phyloP scores from a whole-genome alignment of 2,113 vertebrate species.

The Mus spicilegus region DNA sequence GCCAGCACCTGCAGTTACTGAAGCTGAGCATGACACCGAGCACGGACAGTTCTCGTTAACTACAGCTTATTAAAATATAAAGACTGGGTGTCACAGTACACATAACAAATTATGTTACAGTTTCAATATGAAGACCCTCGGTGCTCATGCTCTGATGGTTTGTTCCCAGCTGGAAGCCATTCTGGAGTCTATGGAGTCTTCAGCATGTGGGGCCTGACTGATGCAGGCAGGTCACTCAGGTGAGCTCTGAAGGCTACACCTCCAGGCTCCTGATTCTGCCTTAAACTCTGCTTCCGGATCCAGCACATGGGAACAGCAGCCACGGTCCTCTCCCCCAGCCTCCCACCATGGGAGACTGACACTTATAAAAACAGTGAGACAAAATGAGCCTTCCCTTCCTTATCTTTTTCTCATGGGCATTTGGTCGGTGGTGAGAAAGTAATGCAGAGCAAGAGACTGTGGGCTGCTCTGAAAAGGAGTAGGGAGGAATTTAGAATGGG shows the following conservation, averaged over 20 bases:
- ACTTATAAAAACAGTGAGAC: not conserved
- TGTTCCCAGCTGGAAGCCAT: not conserved
- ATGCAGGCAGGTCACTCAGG: not conserved
- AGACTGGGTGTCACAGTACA: not conserved
- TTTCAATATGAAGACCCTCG: not conserved
- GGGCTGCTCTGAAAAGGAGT: not conserved
- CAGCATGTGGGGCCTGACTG: not conserved
- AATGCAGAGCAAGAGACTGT: not conserved
- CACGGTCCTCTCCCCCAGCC: not conserved
- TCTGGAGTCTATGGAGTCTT: not conserved
- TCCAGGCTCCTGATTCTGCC: not conserved
- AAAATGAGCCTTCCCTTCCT: not conserved
- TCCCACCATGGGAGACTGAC: not conserved
- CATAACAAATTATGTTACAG: not conserved
- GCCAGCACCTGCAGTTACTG: not conserved
- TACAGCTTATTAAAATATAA: slow-evolving; percentile 20
- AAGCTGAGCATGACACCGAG: not conserved
- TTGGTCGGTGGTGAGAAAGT: not conserved
- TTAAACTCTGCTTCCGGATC: not conserved
- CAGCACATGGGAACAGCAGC: not conserved
- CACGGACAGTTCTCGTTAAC: not conserved
- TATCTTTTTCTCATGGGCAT: not conserved
- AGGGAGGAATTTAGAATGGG: not conserved
- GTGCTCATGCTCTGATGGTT: not conserved
- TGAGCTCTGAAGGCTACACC: not conserved